These are phyloP conservation scores for Colossoma macropomum DNA, from an alignment of 2,113 vertebrate species.

Conservation along the genomic window DNA sequence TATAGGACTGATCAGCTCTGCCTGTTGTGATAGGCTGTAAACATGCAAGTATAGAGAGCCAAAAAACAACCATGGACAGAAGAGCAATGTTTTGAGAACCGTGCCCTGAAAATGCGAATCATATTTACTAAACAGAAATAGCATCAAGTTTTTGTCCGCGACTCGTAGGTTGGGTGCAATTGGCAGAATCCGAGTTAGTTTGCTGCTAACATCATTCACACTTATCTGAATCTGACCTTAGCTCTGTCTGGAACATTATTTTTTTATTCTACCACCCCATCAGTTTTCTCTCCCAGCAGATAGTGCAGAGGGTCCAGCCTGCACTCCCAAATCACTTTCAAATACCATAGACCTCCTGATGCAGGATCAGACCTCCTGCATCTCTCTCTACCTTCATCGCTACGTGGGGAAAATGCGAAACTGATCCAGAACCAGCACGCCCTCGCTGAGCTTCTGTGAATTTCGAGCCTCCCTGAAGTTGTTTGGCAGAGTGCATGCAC, in stretches of 20 bases:
- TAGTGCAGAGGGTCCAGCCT: not conserved
- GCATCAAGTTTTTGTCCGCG: not conserved
- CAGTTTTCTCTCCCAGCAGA: conserved; percentile 1
- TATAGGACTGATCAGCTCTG: too few relatives aligned
- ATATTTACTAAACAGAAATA: not conserved
- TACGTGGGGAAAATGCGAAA: not conserved
- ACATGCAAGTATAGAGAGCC: too few relatives aligned
- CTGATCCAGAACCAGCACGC: conserved; percentile 4
- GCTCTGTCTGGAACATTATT: not conserved
- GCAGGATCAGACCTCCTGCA: not conserved
- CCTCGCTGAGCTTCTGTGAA: conserved; percentile 1
- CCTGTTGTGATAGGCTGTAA: too few relatives aligned
- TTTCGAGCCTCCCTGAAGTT: conserved; percentile 23
- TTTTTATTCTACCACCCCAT: conserved; percentile 5
- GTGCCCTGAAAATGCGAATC: not conserved
- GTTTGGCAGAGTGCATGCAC: conserved; percentile 7
- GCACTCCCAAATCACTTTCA: not conserved
- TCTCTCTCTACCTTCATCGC: conserved; percentile 1
- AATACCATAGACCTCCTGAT: not conserved
- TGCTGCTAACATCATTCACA: not conserved
- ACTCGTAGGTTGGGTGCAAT: not conserved
- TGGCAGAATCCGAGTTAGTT: not conserved
- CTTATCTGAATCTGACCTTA: not conserved
- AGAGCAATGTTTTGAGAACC: not conserved
- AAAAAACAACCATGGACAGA: too few relatives aligned